Evolutionary conservation across 2,888 invertebrate species (phyloP).

Genomic region (Campaea margaritaria): DNA sequence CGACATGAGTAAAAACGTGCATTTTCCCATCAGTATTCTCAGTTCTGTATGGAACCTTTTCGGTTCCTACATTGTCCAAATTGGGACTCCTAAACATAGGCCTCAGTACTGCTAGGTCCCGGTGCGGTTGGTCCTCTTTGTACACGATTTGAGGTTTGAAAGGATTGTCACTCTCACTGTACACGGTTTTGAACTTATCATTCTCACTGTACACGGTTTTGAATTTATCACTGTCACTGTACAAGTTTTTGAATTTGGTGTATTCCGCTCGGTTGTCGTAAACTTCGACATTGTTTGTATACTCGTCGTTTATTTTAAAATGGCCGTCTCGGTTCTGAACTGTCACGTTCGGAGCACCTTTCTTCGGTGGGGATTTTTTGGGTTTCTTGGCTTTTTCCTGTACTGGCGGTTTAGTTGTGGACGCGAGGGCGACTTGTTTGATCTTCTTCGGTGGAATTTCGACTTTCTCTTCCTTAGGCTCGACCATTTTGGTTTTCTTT

Average conservation of each 20-base stretch:
- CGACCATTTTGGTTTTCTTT: constrained; percentile 36
- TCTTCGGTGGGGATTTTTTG: constrained; percentile 45
- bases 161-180: constrained; percentile 43
- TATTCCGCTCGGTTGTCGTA: constrained; percentile 33
- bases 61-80: constrained; percentile 4
- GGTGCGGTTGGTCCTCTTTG: constrained; percentile 48
- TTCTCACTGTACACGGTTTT: constrained; percentile 53
- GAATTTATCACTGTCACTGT: constrained; percentile 45
- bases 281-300: constrained; percentile 56
- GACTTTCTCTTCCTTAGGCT: constrained; percentile 33
- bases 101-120: constrained; percentile 57
- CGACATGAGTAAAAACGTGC: constrained; percentile 70
- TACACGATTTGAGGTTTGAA: constrained; percentile 43
- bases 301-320: constrained; percentile 51
- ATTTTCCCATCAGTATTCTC: constrained; percentile 69
- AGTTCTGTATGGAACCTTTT: constrained; percentile 31
- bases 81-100: constrained; percentile 49
- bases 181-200: constrained; percentile 49
- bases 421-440: constrained; percentile 28
- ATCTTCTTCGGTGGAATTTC: constrained; percentile 27
- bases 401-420: constrained; percentile 21
- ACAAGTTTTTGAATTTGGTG: constrained; percentile 65
- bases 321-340: constrained; percentile 54
- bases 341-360: constrained; percentile 69
- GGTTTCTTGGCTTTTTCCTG: constrained; percentile 39